Evolutionary conservation across 1,140 invertebrate genomes (phyloP), one percentile per base, ranked within the genome.

Genomic region (Brachionus calyciflorus): DNA sequence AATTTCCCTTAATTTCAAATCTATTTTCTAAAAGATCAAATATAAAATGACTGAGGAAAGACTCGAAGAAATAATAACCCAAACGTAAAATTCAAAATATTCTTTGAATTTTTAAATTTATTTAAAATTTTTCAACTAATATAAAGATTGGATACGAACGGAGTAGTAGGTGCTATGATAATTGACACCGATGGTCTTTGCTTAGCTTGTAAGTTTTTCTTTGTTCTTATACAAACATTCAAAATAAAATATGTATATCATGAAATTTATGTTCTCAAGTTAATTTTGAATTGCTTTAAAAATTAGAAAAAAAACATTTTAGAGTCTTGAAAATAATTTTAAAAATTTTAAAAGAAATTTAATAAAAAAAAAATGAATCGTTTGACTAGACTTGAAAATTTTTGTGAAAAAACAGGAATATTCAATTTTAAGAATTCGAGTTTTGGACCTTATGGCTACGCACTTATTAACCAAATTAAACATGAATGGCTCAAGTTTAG

Each of bases 141-240:
- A n/a, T 37, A 46, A 14, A 65, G 60, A 3, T 44, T 65, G 60
- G 60, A 65, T 37, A 65, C 60, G 6, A 65, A 65, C 26, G 60
- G 60, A 44, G 69, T 73, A 4, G 51, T 73, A 3, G 69, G 69
- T 30, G 46, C 51, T 17, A 73, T 73, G 69, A 73, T 73, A 10
- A 73, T 55, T 51, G 69, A 73, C 19, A 37, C 46, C 7, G 46
- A 73, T 12, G 69, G 69, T 40, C 51, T 73, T 51, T 73, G 69
- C 17, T 17, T 73, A 40, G 21, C 46, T 9, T 73, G 69, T 73
- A 55, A 73, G 69, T 73, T 26, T 17, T 73, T n/a, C n/a, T 17
- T 19, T 26, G 19, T 73, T 28, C 19, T 9, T 9, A 17, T 24
- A 55, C 49, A 60, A 60, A 21, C 55, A 60, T 60, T 60, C 55